Base-by-base conservation (phyloP, 2,797 vertebrate genomes). In the Craterocephalus amniculus region DNA sequence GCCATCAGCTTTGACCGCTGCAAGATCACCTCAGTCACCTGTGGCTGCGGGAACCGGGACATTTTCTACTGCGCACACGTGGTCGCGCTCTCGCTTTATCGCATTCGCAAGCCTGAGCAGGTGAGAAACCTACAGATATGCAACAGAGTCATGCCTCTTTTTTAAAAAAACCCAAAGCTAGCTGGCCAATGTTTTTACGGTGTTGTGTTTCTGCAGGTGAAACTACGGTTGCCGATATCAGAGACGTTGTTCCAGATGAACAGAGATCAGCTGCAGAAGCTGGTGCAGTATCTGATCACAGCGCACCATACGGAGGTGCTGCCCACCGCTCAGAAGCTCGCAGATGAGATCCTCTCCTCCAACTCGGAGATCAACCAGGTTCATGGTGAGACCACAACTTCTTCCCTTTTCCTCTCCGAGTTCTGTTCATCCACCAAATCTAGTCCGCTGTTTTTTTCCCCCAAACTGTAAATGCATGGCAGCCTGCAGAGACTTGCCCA, bases 351-450 rank as follows among this genome's bases (percentile, higher is more conserved):
- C 91, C 97, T 99, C 66, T 99, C 97, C 48, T 97, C 97, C 84
- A 98, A 99, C 94, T 99, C 98, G 1, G 97, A 99, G 95, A 99
- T 99, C 94, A 99, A 99, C 94, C 98, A 99, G 95, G 97, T 99
- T 74, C 98, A 99, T 29, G 98, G 98, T 99, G 84, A 97, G 96
- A 90, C 7, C 20, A 26, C 32, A 55, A 20, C 60, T 29, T 56
- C 14, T 38, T 51, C 14, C 14, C 45, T 11, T 52, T 6, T 26
- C 5, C 27, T 52, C 40, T 60, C 56, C 4, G 29, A 7, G 3
- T 38, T 32, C 29, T 18, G 12, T 18, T 27, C 29, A 40, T 34
- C 27, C 36, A 6, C 20, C 12, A 13, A 24, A 55, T 63, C 16
- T 10, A 31, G 31, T 18, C 54, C 24, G 54, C 32, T 22, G 29